Percentiles rank a stretch among this genome's conserved stretches.
Evolutionary conservation across 2,888 invertebrate genomes (phyloP).

Genomic region (Euplexia lucipara): DNA sequence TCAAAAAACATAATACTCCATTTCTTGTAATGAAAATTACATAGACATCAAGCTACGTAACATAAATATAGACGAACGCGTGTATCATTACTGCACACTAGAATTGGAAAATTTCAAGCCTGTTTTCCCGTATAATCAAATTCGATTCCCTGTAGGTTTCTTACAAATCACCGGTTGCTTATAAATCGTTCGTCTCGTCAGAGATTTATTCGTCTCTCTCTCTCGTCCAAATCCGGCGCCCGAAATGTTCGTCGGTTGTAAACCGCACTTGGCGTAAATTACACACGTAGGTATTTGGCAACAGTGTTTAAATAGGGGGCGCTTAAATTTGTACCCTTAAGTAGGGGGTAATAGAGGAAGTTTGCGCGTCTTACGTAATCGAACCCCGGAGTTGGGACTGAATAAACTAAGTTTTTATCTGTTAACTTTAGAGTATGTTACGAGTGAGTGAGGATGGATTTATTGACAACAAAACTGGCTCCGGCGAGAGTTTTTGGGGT

Average conservation of each 20-base stretch:
- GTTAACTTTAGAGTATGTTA: constrained; percentile 79
- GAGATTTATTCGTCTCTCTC: constrained; percentile 81
- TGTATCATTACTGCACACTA: constrained; percentile 65
- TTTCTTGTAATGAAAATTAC: background rate
- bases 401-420: constrained; percentile 85
- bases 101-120: constrained; percentile 76
- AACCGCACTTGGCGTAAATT: constrained; percentile 84
- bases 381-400: constrained; percentile 74
- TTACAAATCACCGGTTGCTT: constrained; percentile 86
- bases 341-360: constrained; percentile 84
- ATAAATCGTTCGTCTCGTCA: constrained; percentile 83
- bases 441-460: constrained; percentile 77
- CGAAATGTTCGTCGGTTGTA: constrained; percentile 73
- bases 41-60: background rate
- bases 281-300: constrained; percentile 82
- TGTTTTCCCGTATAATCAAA: constrained; percentile 78
- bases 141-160: constrained; percentile 80
- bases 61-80: constrained; percentile 23
- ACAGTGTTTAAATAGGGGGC: constrained; percentile 82
- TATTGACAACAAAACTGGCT: constrained; percentile 77
- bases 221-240: constrained; percentile 65
- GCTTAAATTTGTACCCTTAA: constrained; percentile 79
- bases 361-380: constrained; percentile 83
- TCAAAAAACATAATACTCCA: background rate
- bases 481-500: constrained; percentile 54